Evolutionary conservation across 2,113 vertebrate genomes (phyloP).

Genomic region (Chamaetylas fuelleborni): DNA sequence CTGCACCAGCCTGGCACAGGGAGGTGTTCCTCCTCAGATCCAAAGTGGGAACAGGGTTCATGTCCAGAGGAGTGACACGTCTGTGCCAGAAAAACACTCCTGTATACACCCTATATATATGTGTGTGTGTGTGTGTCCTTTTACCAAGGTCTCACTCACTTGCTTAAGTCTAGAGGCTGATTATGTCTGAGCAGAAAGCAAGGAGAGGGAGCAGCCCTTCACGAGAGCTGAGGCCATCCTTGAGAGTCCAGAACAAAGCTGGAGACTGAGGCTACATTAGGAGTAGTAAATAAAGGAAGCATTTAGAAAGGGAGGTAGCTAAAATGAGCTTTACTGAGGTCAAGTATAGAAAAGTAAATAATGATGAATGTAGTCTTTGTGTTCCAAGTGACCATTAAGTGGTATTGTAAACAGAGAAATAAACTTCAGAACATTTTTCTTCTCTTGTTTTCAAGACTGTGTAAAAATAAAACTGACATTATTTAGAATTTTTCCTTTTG

Average conservation of each 20-base stretch:
- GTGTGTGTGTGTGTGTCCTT: neutral
- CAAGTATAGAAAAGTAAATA: neutral
- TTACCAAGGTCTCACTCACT: neutral
- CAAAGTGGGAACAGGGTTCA: neutral
- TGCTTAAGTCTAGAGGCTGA: neutral
- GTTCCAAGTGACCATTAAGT: neutral
- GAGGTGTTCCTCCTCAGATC: neutral
- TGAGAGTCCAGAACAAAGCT: neutral
- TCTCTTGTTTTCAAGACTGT: neutral
- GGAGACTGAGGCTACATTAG: neutral
- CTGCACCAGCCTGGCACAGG: neutral
- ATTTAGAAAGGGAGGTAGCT: neutral
- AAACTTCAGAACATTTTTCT: neutral
- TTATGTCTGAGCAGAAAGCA: neutral
- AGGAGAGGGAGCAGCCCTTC: neutral
- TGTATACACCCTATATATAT: too few relatives aligned
- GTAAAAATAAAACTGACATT: neutral
- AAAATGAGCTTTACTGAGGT: neutral
- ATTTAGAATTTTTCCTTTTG: neutral
- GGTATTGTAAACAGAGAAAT: neutral
- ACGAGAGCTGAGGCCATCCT: neutral
- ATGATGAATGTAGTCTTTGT: neutral
- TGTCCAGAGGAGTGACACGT: neutral
- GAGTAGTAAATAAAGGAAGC: neutral
- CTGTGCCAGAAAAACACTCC: neutral